phyloP scores from a whole-genome alignment of 2,888 invertebrate species.

The Tridacna crocea region DNA sequence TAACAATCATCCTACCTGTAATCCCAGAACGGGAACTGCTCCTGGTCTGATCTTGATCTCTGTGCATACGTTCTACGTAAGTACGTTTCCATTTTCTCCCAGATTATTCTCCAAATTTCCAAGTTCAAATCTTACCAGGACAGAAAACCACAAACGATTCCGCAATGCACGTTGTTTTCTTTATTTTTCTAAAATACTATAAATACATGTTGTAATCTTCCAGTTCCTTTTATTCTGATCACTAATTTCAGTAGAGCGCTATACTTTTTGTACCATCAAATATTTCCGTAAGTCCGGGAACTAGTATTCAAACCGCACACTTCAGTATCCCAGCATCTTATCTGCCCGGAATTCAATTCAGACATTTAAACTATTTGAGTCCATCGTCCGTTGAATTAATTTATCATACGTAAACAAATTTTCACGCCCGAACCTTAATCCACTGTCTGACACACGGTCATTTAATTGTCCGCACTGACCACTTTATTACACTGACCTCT shows the following conservation, averaged over 20 bases:
- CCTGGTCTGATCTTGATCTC: slow-evolving; percentile 35
- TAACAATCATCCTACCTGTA: slow-evolving; percentile 54
- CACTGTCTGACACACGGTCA: slow-evolving; percentile 1
- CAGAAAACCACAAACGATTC: no score
- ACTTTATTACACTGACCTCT: neutral
- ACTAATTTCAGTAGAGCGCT: no score
- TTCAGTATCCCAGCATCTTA: no score
- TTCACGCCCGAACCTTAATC: slow-evolving; percentile 11
- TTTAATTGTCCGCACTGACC: slow-evolving; percentile 1
- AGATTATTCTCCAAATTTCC: neutral
- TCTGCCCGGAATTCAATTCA: neutral
- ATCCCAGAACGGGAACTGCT: slow-evolving; percentile 67
- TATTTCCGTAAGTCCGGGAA: neutral
- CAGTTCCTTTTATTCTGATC: no score
- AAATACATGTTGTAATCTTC: no score
- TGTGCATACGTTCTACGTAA: slow-evolving; percentile 61
- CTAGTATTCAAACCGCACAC: no score
- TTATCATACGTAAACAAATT: slow-evolving; percentile 12
- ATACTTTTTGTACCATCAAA: no score
- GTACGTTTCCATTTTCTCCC: slow-evolving; percentile 62
- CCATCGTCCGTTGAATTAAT: slow-evolving; percentile 9
- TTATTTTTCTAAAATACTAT: no score
- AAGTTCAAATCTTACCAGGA: no score
- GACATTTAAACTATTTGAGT: slow-evolving; percentile 23
- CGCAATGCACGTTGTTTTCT: no score